phyloP scores from a whole-genome alignment of 2,113 vertebrate genomes.

The Erythrolamprus reginae region DNA sequence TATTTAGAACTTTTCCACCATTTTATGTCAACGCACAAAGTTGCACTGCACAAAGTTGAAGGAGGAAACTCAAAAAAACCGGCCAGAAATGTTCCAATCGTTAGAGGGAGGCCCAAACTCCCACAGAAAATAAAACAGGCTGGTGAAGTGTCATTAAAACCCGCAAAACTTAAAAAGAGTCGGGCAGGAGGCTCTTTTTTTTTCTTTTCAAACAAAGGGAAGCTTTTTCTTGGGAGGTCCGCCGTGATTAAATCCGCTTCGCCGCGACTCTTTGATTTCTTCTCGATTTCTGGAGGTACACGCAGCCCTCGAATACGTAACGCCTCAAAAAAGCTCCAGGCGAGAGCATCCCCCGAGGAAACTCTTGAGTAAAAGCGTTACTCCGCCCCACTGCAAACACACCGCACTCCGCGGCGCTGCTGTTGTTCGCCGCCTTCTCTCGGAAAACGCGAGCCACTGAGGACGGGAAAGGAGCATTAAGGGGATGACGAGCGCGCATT shows the following conservation, averaged over 20 bases:
- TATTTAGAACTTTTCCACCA: conserved; percentile 44
- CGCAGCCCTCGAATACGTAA: not conserved
- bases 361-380: not conserved
- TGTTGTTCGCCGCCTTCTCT: not conserved
- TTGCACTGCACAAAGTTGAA: not conserved
- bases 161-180: too few species aligned
- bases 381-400: not conserved
- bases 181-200: not conserved
- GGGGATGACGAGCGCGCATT: too few species aligned
- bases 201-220: not conserved
- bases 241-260: not conserved
- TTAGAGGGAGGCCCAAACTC: not conserved
- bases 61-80: not conserved
- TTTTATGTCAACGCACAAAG: conserved; percentile 37
- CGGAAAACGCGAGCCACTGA: not conserved
- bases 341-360: not conserved
- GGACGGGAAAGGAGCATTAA: not conserved
- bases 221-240: not conserved
- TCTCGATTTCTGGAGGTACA: not conserved
- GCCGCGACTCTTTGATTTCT: not conserved
- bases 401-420: not conserved
- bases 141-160: not conserved
- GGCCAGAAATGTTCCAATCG: not conserved
- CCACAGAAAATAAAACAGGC: not conserved
- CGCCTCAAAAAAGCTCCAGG: not conserved